Percentiles rank a stretch among this genome's conserved stretches.
Conservation (phyloP, 1,140 invertebrate genomes). For the Papilio aristodemus region DNA sequence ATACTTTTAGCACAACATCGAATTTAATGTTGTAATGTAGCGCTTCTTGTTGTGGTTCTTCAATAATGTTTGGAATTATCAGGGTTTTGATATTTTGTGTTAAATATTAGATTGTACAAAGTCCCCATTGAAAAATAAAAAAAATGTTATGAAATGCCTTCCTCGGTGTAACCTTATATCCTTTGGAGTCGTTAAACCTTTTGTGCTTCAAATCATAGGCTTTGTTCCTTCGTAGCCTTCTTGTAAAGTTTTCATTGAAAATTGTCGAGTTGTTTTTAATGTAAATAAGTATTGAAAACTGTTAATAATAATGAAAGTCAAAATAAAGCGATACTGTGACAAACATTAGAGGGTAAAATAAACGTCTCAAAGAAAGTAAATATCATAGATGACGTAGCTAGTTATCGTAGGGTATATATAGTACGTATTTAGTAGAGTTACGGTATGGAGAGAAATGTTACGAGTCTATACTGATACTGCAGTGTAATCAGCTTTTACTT, state of each 20-base stretch:
- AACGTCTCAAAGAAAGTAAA: slow-evolving; percentile 70
- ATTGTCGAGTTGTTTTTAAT: slow-evolving; percentile 62
- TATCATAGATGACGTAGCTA: slow-evolving; percentile 76
- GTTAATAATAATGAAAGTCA: slow-evolving; percentile 76
- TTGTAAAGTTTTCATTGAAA: slow-evolving; percentile 47
- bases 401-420: slow-evolving; percentile 73
- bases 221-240: slow-evolving; percentile 63
- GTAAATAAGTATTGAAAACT: slow-evolving; percentile 74
- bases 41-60: slow-evolving; percentile 71
- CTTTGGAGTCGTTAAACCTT: slow-evolving; percentile 53
- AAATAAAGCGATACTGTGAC: slow-evolving; percentile 80
- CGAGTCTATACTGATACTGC: too few relatives aligned
- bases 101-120: slow-evolving; percentile 64
- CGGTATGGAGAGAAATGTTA: slow-evolving; percentile 59
- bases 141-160: slow-evolving; percentile 49
- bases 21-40: slow-evolving; percentile 75
- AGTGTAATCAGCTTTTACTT: slow-evolving; percentile 38
- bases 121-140: slow-evolving; percentile 44
- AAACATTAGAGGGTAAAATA: slow-evolving; percentile 76
- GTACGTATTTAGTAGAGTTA: slow-evolving; percentile 62
- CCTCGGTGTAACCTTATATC: slow-evolving; percentile 47
- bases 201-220: slow-evolving; percentile 60
- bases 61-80: slow-evolving; percentile 76
- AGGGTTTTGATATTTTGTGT: slow-evolving; percentile 74
- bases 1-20: slow-evolving; percentile 72